A percentile compares a stretch with the other conserved stretches of the same genome.
These are phyloP conservation scores for Scolopax bukidnonensis DNA, from an alignment of 2,797 vertebrate species.

Conservation along the genomic window DNA sequence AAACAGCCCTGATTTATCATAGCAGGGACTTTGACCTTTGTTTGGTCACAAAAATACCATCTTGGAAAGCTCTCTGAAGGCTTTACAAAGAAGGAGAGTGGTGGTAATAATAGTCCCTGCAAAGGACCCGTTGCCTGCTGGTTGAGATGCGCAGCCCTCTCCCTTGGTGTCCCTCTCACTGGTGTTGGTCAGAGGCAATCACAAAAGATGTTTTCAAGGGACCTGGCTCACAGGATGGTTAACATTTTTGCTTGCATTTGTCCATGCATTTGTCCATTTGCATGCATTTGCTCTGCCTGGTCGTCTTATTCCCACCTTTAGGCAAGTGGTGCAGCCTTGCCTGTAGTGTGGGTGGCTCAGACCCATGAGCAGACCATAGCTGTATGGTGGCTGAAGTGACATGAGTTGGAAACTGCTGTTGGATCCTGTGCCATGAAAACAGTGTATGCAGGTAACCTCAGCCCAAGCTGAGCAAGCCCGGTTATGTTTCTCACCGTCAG, in stretches of 20 bases:
- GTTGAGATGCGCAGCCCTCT: background rate
- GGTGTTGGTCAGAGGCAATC: background rate
- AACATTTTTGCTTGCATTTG: background rate
- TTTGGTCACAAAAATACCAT: conserved; percentile 77
- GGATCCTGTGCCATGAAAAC: background rate
- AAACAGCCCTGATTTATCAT: conserved; percentile 77
- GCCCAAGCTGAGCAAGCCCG: background rate
- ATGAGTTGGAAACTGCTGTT: accelerated
- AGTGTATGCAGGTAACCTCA: background rate
- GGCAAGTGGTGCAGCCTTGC: background rate
- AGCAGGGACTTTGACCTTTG: conserved; percentile 86
- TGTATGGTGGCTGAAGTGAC: background rate
- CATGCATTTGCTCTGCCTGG: background rate
- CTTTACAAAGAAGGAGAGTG: conserved; percentile 1
- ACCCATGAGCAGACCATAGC: background rate
- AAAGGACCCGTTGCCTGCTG: background rate
- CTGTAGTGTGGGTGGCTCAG: background rate
- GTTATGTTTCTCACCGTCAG: background rate
- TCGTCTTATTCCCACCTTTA: background rate
- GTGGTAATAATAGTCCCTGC: background rate
- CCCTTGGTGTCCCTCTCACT: background rate
- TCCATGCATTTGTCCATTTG: no score
- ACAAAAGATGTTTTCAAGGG: background rate
- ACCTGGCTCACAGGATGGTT: background rate
- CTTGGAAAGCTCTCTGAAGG: conserved; percentile 65